Base-by-base conservation (phyloP, 2,888 invertebrate genomes). In the Protophormia terraenovae region DNA sequence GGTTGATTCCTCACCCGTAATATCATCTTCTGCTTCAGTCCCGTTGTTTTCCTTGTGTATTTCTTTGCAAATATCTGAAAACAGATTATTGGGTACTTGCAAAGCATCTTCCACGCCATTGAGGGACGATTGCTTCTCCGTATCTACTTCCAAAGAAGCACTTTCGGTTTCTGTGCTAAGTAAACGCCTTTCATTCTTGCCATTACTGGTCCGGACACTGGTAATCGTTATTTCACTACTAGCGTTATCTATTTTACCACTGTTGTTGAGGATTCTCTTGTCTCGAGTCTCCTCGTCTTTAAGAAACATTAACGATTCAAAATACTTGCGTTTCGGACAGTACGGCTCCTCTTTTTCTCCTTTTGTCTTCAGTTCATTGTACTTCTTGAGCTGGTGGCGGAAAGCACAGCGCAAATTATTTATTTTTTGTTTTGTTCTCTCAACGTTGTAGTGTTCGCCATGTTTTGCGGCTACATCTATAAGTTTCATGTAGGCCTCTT, bases 371-470 rank as follows among this genome's bases (percentile, higher is more conserved):
- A 91, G 89, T 86, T 92, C 92, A 53, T 91, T 91, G 62, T 90
- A 91, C 76, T 92, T 92, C 19, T 92, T 90, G 10, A 92, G 88
- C 80, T 92, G 92, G 77, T 92, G 92, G 14, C 92, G 89, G 87
- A 92, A 92, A 55, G 92, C 92, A 85, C 92, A 92, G 6, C 92
- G 88, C 38, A 92, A 88, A 88, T 92, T 92, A 89, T 92, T 92
- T 80, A 92, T 92, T 87, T 92, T 92, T 86, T 92, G 92, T 87
- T 92, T 92, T 3, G 92, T 92, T 72, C 92, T 88, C 77, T 92
- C 92, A 29, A 92, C 92, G 86, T 92, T 92, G 83, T 92, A 92
- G 50, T 90, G 89, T 86, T 92, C 92, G 8, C 92, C 92, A 88
- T 92, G 92, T 88, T 90, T 92, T n/a, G 90, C 90, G 1, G 92